Conservation (phyloP, 2,113 vertebrate species). For the Xenus cinereus region DNA sequence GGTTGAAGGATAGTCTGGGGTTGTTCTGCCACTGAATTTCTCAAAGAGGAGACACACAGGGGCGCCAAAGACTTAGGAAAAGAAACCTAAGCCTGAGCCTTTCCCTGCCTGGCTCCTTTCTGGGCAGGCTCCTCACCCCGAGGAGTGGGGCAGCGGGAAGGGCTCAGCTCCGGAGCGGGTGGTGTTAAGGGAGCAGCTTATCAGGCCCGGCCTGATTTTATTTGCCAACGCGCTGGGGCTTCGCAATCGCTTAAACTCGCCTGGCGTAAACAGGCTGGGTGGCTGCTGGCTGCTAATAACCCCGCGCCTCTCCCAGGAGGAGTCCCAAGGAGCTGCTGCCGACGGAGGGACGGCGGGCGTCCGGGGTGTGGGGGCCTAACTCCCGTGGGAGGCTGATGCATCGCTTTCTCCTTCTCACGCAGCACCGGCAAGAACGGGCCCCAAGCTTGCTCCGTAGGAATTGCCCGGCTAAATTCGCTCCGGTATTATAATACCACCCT, state of each 20-base stretch:
- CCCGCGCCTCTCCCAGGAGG: neutral
- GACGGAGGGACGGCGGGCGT: neutral
- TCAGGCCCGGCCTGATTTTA: neutral
- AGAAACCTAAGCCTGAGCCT: neutral
- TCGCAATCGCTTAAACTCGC: neutral
- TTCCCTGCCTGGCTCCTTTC: neutral
- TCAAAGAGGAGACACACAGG: conserved; percentile 49
- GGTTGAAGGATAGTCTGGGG: neutral
- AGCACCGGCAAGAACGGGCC: rapidly evolving
- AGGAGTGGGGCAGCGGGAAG: neutral
- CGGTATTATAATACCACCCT: neutral
- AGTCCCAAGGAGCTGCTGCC: too few species aligned
- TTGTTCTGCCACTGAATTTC: neutral
- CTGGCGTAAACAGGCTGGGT: neutral
- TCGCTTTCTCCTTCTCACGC: neutral
- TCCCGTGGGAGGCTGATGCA: rapidly evolving
- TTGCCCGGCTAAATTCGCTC: neutral
- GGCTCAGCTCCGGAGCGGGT: neutral
- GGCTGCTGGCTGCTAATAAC: neutral
- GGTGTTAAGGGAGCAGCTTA: neutral
- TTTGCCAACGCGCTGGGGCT: neutral
- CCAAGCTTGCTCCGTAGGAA: neutral
- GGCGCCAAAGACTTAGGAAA: conserved; percentile 73
- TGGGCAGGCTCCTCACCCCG: neutral
- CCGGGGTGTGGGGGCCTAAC: rapidly evolving